Conservation (phyloP, 2,113 vertebrate genomes). For the Paraplagusia blochii region DNA sequence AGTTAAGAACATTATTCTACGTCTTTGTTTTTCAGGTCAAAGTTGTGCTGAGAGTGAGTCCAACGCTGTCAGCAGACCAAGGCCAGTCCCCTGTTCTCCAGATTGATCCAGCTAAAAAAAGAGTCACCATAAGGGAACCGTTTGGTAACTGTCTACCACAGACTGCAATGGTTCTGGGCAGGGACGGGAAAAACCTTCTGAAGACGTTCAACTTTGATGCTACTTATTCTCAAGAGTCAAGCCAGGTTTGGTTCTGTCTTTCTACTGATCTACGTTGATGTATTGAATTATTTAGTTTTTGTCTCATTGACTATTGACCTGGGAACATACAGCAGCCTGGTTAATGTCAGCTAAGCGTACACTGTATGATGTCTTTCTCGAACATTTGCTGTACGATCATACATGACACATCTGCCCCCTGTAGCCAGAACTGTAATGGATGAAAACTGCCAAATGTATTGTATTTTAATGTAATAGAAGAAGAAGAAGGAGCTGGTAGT, state of each 20-base stretch:
- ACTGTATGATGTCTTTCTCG: no score
- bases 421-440: no score
- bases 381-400: no score
- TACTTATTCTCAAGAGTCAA: constrained; percentile 55
- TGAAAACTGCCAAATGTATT: no score
- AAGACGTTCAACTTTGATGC: constrained; percentile 65
- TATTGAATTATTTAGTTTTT: no score
- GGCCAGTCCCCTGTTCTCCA: constrained; percentile 59
- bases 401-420: no score
- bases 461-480: no score
- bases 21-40: constrained; percentile 58
- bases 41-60: constrained; percentile 70
- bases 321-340: constrained; percentile 40
- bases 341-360: constrained; percentile 25
- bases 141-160: constrained; percentile 34
- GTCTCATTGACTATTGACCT: constrained; percentile 42
- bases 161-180: constrained; percentile 32
- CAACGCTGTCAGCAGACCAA: constrained; percentile 37
- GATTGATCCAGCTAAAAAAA: constrained; percentile 65
- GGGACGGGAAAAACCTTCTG: constrained; percentile 35
- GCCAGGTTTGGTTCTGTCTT: constrained; percentile 59
- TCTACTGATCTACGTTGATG: not conserved
- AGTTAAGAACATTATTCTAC: not conserved
- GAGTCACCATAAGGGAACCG: constrained; percentile 68
- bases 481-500: no score